Conservation (phyloP, 2,113 vertebrate species). For the Urocitellus parryii region DNA sequence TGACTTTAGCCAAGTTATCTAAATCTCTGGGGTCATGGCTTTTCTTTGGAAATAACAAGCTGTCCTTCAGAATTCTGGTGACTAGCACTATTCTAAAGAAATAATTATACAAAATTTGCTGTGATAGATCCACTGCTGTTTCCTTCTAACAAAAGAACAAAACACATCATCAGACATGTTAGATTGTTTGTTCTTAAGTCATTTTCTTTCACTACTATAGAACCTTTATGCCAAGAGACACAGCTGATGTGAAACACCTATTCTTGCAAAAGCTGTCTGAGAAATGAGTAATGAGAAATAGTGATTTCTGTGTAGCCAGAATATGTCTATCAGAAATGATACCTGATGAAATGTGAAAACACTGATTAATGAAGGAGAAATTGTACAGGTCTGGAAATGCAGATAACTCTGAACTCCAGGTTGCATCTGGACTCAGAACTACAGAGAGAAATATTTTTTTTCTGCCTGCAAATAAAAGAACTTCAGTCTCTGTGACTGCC, state of each 20-base stretch:
- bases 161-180: neutral
- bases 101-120: neutral
- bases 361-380: slow-evolving; percentile 71
- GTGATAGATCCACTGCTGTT: neutral
- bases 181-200: neutral
- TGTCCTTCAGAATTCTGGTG: neutral
- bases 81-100: neutral
- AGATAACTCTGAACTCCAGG: slow-evolving; percentile 64
- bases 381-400: slow-evolving; percentile 68
- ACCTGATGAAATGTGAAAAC: slow-evolving; percentile 69
- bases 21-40: neutral
- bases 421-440: slow-evolving; percentile 59
- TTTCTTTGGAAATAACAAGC: slow-evolving; percentile 1
- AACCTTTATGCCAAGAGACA: slow-evolving; percentile 8
- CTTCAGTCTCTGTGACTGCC: slow-evolving; percentile 69
- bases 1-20: neutral
- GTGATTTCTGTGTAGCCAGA: slow-evolving; percentile 28
- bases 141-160: neutral
- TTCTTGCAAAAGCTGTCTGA: slow-evolving; percentile 39
- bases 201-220: neutral
- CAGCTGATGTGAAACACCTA: neutral
- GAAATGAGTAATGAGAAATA: slow-evolving; percentile 54
- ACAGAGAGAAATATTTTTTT: slow-evolving; percentile 36
- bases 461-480: slow-evolving; percentile 73
- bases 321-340: slow-evolving; percentile 56